Evolutionary conservation across 2,888 invertebrate genomes (phyloP), one percentile per base, ranked within the genome.

Genomic region (Pandemis corylana): DNA sequence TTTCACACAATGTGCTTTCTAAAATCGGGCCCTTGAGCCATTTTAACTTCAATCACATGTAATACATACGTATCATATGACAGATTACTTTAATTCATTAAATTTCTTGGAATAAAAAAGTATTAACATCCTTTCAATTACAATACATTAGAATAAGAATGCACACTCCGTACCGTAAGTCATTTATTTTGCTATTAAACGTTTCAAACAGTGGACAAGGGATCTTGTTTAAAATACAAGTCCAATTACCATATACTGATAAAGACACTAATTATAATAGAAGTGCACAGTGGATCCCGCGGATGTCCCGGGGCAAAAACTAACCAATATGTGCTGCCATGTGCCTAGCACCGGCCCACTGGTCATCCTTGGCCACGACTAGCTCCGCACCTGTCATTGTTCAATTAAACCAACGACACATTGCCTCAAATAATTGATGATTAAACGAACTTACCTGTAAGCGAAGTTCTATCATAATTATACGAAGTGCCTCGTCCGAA

Each of bases 321-420:
- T 81, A 82, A 84, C 74, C 85, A 86, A 89, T 89, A 86, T 56
- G 86, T 85, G 85, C 86, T 81, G 86, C 81, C 89, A 85, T 84
- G 88, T 88, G 89, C 78, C 85, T 81, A 85, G 83, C 90, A 91
- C 90, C 91, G 86, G 90, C 80, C 82, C 79, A 89, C 84, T 89
- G 85, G 92, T 89, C 91, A 91, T 92, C 93, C 94, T 94, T 94
- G 93, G 88, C 80, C 81, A 81, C 82, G 81, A 80, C 89, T 84
- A 86, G 82, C 85, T 84, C 71, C 81, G 85, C 93, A 94, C 93
- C 92, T 93, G 92, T 90, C 91, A 88, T 87, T 88, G 88, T 89
- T 88, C 86, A 89, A 90, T 91, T 90, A 89, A 91, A 89, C 89
- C 87, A 82, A 89, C 89, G 89, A 92, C 90, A 91, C 89, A 89